Percentiles rank a stretch among this genome's conserved stretches.
Conservation (phyloP, 2,797 vertebrate genomes). For the Loriculus beryllinus region DNA sequence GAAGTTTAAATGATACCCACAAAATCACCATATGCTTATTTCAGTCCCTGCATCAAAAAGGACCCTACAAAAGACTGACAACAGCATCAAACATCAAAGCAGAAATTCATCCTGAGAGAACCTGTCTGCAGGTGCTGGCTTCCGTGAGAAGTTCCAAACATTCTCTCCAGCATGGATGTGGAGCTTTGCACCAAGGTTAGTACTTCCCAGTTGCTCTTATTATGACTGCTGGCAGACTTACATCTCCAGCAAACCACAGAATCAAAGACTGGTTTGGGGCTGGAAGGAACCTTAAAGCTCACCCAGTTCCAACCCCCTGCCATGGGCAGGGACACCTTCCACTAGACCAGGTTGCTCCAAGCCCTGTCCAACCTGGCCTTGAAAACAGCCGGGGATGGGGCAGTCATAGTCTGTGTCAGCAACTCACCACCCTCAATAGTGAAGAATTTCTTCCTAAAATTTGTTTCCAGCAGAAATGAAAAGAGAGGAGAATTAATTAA, state of each 20-base stretch:
- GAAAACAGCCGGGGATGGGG: background rate
- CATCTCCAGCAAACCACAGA: background rate
- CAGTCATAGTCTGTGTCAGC: background rate
- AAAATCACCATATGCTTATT: background rate
- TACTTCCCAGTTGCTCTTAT: background rate
- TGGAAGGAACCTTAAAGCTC: background rate
- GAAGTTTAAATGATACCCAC: background rate
- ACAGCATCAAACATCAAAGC: background rate
- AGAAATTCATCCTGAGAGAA: background rate
- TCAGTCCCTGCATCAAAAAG: background rate
- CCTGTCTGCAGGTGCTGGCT: fast-evolving
- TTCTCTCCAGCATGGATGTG: background rate
- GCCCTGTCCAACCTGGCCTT: background rate
- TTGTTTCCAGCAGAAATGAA: background rate
- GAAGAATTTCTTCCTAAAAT: background rate
- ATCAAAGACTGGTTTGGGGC: background rate
- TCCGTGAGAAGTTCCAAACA: background rate
- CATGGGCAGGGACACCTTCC: background rate
- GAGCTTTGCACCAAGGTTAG: background rate
- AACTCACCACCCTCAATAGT: background rate
- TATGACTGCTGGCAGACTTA: background rate
- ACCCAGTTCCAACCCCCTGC: background rate
- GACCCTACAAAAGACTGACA: background rate
- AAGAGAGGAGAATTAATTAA: background rate
- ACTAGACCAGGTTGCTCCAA: background rate